Evolutionary conservation across 1,140 invertebrate genomes (phyloP), one percentile per base, ranked within the genome.

Genomic region (Carposina sasakii): DNA sequence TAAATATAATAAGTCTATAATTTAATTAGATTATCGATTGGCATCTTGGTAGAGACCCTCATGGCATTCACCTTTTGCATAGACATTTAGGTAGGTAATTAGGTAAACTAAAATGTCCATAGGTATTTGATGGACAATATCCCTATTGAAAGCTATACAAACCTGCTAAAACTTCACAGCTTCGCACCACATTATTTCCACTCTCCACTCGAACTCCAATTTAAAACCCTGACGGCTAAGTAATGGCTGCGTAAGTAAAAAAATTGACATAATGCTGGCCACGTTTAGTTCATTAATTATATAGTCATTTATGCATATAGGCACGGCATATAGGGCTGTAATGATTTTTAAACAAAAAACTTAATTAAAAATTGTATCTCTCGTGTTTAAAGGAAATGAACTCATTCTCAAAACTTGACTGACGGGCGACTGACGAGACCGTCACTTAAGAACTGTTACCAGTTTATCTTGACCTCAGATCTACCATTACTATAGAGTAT

Each of bases 311-410:
- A 74, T 74, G 71, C 72, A 73, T 72, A 61, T 68, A 73, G 61
- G 62, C 54, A 45, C 45, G 51, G 53, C 55, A 31, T 57, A 60
- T 48, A 61, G 67, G 53, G 66, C 57, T 73, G 71, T 77, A 79
- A 81, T 81, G 79, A 74, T 75, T 81, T 81, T 74, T 74, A 72
- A 81, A 83, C 79, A 81, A 83, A 83, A n/a, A 83, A 81, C 76
- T 81, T 83, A 83, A 83, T 83, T 83, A 83, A 83, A 83, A 81
- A 79, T 76, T 68, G 71, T 82, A 81, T 79, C 76, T 79, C 70
- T 63, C 60, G 66, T 66, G 73, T 71, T 73, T 71, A 72, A 74
- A 81, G 79, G 79, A 83, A 83, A 83, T 83, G 77, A 83, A 81
- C 79, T 79, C 79, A 81, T 83, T 81, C 76, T 76, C 68, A 48